Conservation (phyloP, 2,888 invertebrate species). For the Cyaniris semiargus region DNA sequence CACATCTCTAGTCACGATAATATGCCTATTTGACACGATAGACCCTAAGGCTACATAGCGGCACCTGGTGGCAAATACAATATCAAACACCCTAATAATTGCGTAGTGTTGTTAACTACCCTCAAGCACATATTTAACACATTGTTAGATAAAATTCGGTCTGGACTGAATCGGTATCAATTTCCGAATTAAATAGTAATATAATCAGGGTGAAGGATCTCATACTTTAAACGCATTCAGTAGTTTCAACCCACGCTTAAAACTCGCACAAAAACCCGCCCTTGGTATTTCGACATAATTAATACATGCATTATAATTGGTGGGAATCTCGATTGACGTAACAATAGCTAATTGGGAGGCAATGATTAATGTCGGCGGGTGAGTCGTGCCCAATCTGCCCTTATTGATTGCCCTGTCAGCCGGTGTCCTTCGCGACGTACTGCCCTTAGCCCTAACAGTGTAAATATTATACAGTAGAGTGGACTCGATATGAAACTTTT, state of each 20-base stretch:
- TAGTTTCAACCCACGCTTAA: background rate
- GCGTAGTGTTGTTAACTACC: too few species aligned
- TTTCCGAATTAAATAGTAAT: too few species aligned
- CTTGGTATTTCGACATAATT: background rate
- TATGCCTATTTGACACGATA: too few species aligned
- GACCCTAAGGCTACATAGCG: too few species aligned
- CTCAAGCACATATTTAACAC: too few species aligned
- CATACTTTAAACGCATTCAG: background rate
- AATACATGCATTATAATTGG: constrained; percentile 12
- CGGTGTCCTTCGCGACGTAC: constrained; percentile 64
- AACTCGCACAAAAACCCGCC: background rate
- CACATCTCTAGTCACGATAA: too few species aligned
- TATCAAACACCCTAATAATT: too few species aligned
- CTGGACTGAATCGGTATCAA: too few species aligned
- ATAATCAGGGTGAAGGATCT: too few species aligned
- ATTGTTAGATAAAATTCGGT: too few species aligned
- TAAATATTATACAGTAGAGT: constrained; percentile 6
- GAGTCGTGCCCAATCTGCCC: constrained; percentile 79
- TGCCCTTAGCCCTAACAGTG: constrained; percentile 37
- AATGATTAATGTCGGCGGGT: constrained; percentile 77
- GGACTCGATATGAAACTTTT: background rate
- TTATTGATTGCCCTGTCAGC: constrained; percentile 79
- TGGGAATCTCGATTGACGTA: constrained; percentile 34
- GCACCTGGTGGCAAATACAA: too few species aligned
- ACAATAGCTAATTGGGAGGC: constrained; percentile 57